A percentile compares a stretch with the other conserved stretches of the same genome.
Conservation (phyloP, 2,888 invertebrate species). For the Lomographa bimaculata region DNA sequence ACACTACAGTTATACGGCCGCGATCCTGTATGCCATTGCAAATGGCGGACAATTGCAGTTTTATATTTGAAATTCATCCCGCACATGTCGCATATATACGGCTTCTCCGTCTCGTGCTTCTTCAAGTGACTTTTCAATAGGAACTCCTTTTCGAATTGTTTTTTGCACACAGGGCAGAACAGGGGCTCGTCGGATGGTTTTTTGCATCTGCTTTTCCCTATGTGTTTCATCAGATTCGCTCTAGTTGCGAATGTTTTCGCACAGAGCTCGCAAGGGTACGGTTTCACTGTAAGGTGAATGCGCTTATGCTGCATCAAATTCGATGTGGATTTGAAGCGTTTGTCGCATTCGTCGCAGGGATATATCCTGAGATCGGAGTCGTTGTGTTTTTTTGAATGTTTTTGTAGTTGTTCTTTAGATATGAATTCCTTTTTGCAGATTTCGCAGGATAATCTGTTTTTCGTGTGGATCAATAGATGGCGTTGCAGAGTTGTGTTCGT, state of each 20-base stretch:
- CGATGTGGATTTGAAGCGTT: conserved; percentile 45
- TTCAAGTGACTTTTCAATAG: conserved; percentile 39
- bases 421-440: conserved; percentile 34
- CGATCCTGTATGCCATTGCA: conserved; percentile 47
- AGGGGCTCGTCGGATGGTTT: conserved; percentile 14
- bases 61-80: conserved; percentile 53
- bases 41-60: conserved; percentile 53
- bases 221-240: conserved; percentile 40
- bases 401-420: conserved; percentile 23
- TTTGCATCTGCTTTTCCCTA: conserved; percentile 34
- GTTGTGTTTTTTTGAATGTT: conserved; percentile 36
- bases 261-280: conserved; percentile 40
- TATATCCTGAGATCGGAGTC: conserved; percentile 24
- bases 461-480: conserved; percentile 33
- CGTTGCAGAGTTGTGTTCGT: conserved; percentile 34
- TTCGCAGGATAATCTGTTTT: conserved; percentile 28
- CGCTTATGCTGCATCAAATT: conserved; percentile 51
- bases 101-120: conserved; percentile 34
- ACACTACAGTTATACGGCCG: conserved; percentile 47
- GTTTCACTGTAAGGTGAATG: conserved; percentile 39
- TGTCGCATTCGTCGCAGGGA: conserved; percentile 45
- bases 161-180: conserved; percentile 37
- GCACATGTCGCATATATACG: conserved; percentile 25
- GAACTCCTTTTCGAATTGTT: conserved; percentile 37
- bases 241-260: conserved; percentile 36